phyloP scores from a whole-genome alignment of 1,140 invertebrate species.

The Berghia stephanieae region DNA sequence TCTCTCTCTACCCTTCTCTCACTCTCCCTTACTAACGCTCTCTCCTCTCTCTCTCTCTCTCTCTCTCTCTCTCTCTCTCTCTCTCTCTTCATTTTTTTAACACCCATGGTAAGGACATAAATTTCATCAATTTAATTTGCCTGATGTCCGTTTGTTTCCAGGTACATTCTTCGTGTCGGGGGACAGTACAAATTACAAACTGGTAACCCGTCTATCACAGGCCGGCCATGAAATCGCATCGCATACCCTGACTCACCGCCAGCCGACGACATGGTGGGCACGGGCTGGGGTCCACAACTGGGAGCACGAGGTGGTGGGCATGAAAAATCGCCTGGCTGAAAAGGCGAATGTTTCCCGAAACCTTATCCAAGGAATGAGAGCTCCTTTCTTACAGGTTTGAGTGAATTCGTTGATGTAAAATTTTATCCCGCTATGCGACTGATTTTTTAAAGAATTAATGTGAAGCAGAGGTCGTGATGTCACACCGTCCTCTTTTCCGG shows the following conservation, averaged over 20 bases:
- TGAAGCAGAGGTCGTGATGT: too few species aligned
- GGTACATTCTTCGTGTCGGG: conserved; percentile 65
- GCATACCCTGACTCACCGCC: conserved; percentile 69
- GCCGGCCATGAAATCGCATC: conserved; percentile 86
- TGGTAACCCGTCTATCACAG: conserved; percentile 83
- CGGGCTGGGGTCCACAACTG: conserved; percentile 40
- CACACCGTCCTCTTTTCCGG: too few species aligned
- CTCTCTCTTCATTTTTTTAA: not conserved
- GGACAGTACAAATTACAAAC: conserved; percentile 81
- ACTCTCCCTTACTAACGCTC: too few species aligned
- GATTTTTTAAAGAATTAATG: too few species aligned
- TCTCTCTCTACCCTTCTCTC: not conserved
- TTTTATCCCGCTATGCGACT: too few species aligned
- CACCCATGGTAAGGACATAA: too few species aligned
- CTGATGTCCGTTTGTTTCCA: not conserved
- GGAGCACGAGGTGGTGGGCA: conserved; percentile 44
- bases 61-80: conserved; percentile 19
- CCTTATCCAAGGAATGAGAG: conserved; percentile 45
- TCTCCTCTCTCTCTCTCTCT: not conserved
- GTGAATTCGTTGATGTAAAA: too few species aligned
- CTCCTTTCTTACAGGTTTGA: conserved; percentile 40
- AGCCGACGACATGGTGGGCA: conserved; percentile 47
- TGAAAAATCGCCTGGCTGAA: conserved; percentile 36
- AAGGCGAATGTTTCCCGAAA: conserved; percentile 35
- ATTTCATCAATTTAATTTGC: not conserved